Evolutionary conservation across 2,888 invertebrate species (phyloP), one percentile per base, ranked within the genome.

Genomic region (Drosophila vallismaia): DNA sequence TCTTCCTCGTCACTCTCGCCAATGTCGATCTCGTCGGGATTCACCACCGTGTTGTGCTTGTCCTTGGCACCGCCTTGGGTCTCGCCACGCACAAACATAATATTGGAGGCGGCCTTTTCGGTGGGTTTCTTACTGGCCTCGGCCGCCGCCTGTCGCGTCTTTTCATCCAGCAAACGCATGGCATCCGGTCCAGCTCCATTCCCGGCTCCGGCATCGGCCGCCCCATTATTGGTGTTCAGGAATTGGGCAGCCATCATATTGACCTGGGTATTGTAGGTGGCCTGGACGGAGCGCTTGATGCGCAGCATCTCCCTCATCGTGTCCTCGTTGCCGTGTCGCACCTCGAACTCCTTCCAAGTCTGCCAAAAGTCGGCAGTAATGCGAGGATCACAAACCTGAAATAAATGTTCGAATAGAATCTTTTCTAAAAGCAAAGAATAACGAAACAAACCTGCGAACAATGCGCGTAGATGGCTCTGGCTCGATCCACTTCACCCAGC

Each of bases 241-340:
- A 99, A 98, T 92, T 99, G 99, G 0, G 98, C 98, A 10, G 98
- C 97, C 98, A 99, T 99, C 96, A 98, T 99, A 91, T 99, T 99
- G n/a, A 95, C 94, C 93, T 99, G 98, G 0, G 99, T 99, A 91
- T 99, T 99, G 91, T 98, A 99, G 87, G 97, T 97, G 4, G 99
- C 99, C 92, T 99, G 98, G 0, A 99, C 97, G 89, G 98, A 98
- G 81, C 99, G 94, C 92, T 99, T 98, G 74, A 99, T 98, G 86
- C 99, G 94, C 81, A 99, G 93, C 99, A 99, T 99, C 93, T 99
- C 99, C 48, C 99, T 94, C 95, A 99, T 98, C 0, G 99, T 99
- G 89, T 99, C 99, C 92, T 99, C 99, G 92, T 99, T 99, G 12
- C 99, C 99, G 92, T 99, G 99, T 50, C 97, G 94, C 14, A 99